Percentiles rank a stretch among this genome's conserved stretches.
phyloP scores from a whole-genome alignment of 2,797 vertebrate species.

The Acipenser ruthenus region DNA sequence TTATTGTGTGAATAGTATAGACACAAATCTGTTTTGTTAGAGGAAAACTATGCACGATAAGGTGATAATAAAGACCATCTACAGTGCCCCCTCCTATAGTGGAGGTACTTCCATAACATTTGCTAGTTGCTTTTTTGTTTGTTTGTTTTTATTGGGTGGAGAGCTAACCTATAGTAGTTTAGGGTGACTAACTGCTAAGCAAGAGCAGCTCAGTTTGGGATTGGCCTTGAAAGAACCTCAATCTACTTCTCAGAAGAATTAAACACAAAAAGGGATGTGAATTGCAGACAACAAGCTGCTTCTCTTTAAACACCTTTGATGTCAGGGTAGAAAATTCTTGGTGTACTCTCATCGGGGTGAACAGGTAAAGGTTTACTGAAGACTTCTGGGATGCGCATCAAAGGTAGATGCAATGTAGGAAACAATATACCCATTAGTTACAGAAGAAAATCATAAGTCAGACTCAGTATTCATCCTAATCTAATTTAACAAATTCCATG shows the following conservation, averaged over 20 bases:
- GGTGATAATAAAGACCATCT: too few species aligned
- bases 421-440: not conserved
- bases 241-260: not conserved
- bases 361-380: slow-evolving; percentile 3
- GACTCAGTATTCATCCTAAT: not conserved
- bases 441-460: not conserved
- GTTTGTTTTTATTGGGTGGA: not conserved
- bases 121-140: too few species aligned
- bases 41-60: too few species aligned
- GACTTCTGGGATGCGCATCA: not conserved
- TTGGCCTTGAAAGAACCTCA: not conserved
- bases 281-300: not conserved
- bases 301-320: slow-evolving; percentile 1
- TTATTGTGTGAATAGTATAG: too few species aligned
- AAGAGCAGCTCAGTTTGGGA: not conserved
- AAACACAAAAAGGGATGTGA: slow-evolving; percentile 3
- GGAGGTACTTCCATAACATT: too few species aligned
- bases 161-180: not conserved
- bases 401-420: not conserved
- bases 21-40: too few species aligned
- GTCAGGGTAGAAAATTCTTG: not conserved
- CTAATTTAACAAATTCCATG: not conserved
- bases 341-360: not conserved
- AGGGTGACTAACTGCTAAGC: not conserved
- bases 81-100: too few species aligned